These are phyloP conservation scores for Cerceris rybyensis DNA, from an alignment of 2,888 invertebrate genomes.

Conservation along the genomic window DNA sequence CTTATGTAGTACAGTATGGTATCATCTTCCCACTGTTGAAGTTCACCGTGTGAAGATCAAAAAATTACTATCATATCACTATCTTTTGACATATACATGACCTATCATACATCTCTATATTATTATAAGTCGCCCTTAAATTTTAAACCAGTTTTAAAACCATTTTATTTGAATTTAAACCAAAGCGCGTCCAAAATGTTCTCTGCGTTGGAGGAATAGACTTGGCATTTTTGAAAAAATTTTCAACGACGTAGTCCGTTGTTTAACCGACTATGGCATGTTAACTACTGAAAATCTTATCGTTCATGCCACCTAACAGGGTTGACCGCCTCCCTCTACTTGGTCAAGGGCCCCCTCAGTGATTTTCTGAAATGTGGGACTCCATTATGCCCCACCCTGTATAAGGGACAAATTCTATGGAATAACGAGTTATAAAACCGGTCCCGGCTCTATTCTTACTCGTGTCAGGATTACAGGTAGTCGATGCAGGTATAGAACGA, in stretches of 20 bases:
- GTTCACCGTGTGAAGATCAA: background rate
- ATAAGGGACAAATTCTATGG: constrained; percentile 32
- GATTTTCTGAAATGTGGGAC: background rate
- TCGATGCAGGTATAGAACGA: constrained; percentile 27
- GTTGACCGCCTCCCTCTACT: background rate
- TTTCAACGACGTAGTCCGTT: background rate
- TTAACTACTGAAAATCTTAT: background rate
- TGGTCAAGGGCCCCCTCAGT: background rate
- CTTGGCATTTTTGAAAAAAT: background rate
- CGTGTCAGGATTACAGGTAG: constrained; percentile 18
- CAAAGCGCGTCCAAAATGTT: background rate
- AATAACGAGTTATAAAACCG: constrained; percentile 35
- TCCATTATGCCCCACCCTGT: background rate
- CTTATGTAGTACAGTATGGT: background rate
- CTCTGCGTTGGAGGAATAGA: background rate
- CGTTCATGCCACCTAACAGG: background rate
- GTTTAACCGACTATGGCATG: background rate
- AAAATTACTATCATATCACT: constrained; percentile 8
- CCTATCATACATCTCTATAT: background rate
- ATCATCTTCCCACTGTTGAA: background rate
- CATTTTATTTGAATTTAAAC: background rate
- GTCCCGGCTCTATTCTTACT: constrained; percentile 24
- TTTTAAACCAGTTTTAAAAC: background rate
- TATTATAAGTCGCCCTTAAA: background rate
- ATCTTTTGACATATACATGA: background rate